A percentile compares a stretch with the other conserved stretches of the same genome.
Conservation (phyloP, 2,113 vertebrate species). For the Psilopsiagon aurifrons region DNA sequence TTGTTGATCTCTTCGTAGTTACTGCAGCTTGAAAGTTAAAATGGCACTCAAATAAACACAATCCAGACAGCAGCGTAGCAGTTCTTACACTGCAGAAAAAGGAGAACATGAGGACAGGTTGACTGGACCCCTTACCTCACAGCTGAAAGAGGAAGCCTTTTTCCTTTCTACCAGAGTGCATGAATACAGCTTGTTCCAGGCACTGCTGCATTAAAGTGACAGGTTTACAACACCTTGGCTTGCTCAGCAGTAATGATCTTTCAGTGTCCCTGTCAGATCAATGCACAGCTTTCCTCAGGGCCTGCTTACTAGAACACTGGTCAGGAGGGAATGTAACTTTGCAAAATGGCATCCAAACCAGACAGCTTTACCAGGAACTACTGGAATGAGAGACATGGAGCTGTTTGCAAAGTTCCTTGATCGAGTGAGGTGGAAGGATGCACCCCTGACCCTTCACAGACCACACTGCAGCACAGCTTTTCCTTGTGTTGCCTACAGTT, state of each 20-base stretch:
- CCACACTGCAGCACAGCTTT: neutral
- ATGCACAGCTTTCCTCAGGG: neutral
- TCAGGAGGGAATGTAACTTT: neutral
- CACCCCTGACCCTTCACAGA: neutral
- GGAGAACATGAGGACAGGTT: neutral
- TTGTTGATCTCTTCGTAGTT: neutral
- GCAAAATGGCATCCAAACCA: neutral
- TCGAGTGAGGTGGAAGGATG: neutral
- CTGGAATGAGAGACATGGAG: neutral
- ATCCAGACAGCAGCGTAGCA: neutral
- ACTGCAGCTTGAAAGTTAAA: neutral
- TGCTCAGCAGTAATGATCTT: conserved; percentile 46
- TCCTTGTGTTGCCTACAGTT: neutral
- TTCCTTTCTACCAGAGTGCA: neutral
- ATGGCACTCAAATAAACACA: neutral
- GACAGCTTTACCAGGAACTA: neutral
- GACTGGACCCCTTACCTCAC: neutral
- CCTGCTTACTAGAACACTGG: neutral
- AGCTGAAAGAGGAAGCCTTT: neutral
- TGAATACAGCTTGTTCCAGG: neutral
- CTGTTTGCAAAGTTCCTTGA: neutral
- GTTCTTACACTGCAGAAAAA: neutral
- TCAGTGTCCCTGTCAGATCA: conserved; percentile 16
- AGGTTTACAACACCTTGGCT: neutral
- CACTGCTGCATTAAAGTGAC: neutral